Percentiles rank a stretch among this genome's conserved stretches.
Evolutionary conservation across 92 coral and sea anemone genomes (phyloP).

Genomic region (Siderastrea radians): DNA sequence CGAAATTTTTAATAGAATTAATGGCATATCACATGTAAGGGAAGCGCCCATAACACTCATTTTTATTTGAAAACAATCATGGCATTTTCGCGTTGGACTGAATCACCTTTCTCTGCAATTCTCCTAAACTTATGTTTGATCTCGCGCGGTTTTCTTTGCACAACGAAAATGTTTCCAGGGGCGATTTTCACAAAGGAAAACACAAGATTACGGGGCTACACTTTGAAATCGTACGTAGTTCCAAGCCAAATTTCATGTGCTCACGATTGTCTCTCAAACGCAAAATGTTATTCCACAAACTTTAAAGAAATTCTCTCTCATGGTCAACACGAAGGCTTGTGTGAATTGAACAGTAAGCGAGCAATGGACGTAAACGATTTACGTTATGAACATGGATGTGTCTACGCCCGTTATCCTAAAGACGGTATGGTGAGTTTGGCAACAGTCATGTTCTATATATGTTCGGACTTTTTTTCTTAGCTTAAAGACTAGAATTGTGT

Average conservation of each 20-base stretch:
- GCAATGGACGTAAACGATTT: constrained; percentile 10
- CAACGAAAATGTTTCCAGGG: constrained; percentile 1
- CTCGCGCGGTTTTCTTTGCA: neutral
- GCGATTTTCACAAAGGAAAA: constrained; percentile 36
- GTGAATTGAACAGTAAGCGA: constrained; percentile 31
- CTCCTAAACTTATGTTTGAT: neutral
- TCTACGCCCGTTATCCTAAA: constrained; percentile 15
- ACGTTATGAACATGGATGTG: constrained; percentile 4
- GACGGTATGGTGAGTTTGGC: neutral
- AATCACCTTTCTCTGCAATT: neutral
- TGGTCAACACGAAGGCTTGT: constrained; percentile 15
- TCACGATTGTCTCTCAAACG: constrained; percentile 20
- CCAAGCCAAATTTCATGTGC: constrained; percentile 40
- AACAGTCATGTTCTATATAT: neutral
- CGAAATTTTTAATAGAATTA: neutral
- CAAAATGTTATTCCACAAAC: constrained; percentile 43
- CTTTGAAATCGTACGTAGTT: neutral
- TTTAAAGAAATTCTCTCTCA: constrained; percentile 8
- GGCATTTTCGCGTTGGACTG: neutral
- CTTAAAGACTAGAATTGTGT: no score
- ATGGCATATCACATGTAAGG: neutral
- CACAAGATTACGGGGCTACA: constrained; percentile 7
- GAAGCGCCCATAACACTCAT: neutral
- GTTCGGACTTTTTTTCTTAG: neutral
- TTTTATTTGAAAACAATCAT: neutral